These are phyloP conservation scores for Neelides sp. DNA, from an alignment of 1,140 invertebrate genomes.

Conservation along the genomic window DNA sequence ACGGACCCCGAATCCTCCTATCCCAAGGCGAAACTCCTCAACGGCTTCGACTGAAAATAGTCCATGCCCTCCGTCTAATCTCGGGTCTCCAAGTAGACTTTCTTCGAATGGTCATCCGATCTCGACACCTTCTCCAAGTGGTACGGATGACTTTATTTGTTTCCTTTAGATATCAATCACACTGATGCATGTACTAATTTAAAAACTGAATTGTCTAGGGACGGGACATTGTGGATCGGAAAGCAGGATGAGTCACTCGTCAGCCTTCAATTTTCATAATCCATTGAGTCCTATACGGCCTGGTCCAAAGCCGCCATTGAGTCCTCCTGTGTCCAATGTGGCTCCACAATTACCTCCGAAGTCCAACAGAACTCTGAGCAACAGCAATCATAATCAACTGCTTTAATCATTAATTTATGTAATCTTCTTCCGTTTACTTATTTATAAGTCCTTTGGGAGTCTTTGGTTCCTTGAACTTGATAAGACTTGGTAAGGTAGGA, in stretches of 20 bases:
- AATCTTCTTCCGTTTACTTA: no score
- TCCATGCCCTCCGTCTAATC: constrained; percentile 1
- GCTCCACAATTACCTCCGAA: constrained; percentile 27
- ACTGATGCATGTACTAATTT: background rate
- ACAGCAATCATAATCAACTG: constrained; percentile 9
- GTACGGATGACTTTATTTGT: background rate
- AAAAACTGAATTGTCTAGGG: background rate
- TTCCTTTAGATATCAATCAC: background rate
- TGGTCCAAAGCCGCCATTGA: constrained; percentile 8
- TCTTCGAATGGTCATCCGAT: constrained; percentile 15
- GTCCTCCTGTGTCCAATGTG: constrained; percentile 11
- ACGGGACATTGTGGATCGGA: background rate
- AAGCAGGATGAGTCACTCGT: background rate
- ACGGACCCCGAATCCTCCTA: constrained; percentile 22
- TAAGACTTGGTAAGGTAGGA: no score
- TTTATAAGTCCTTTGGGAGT: no score
- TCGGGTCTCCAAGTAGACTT: constrained; percentile 19
- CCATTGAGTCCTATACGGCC: background rate
- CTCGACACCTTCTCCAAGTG: constrained; percentile 7
- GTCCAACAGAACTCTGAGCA: constrained; percentile 9
- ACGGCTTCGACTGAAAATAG: background rate
- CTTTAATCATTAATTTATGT: no score
- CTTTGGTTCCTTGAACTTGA: no score
- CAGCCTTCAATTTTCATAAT: constrained; percentile 2
- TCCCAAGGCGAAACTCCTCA: constrained; percentile 28